These are phyloP conservation scores for Etheostoma nigrum DNA, from an alignment of 2,797 vertebrate genomes.

Conservation along the genomic window DNA sequence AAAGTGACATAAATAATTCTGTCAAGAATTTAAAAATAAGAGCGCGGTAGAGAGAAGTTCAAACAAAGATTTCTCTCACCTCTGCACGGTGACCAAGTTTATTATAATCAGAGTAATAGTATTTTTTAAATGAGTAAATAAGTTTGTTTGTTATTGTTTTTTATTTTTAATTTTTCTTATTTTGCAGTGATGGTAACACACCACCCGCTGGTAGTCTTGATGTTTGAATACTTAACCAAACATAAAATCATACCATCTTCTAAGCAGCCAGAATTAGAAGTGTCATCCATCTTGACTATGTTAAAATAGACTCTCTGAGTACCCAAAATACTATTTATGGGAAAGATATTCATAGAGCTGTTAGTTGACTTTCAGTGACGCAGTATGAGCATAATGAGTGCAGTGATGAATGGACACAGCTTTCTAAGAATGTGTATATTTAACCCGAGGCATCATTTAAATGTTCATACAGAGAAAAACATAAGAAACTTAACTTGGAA, in stretches of 20 bases:
- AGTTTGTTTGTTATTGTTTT: neutral
- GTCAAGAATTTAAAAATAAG: no score
- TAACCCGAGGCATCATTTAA: conserved; percentile 14
- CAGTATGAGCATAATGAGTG: neutral
- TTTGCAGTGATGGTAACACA: neutral
- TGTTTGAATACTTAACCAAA: conserved; percentile 10
- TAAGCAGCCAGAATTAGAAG: conserved; percentile 63
- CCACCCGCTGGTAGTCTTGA: neutral
- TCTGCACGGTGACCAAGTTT: no score
- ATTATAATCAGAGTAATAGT: no score
- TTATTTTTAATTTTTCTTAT: neutral
- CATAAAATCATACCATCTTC: neutral
- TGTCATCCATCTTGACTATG: conserved; percentile 28
- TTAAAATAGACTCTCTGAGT: conserved; percentile 66
- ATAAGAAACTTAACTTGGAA: neutral
- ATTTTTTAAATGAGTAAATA: neutral
- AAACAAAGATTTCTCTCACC: neutral
- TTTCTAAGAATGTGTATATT: conserved; percentile 44
- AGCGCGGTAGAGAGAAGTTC: neutral
- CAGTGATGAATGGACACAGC: neutral
- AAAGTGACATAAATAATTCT: neutral
- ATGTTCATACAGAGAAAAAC: neutral
- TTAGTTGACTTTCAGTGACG: conserved; percentile 15
- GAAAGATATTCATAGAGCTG: conserved; percentile 73
- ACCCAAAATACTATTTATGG: conserved; percentile 76